These are phyloP conservation scores for Nysson spinosus DNA, from an alignment of 2,888 invertebrate genomes.

Conservation along the genomic window DNA sequence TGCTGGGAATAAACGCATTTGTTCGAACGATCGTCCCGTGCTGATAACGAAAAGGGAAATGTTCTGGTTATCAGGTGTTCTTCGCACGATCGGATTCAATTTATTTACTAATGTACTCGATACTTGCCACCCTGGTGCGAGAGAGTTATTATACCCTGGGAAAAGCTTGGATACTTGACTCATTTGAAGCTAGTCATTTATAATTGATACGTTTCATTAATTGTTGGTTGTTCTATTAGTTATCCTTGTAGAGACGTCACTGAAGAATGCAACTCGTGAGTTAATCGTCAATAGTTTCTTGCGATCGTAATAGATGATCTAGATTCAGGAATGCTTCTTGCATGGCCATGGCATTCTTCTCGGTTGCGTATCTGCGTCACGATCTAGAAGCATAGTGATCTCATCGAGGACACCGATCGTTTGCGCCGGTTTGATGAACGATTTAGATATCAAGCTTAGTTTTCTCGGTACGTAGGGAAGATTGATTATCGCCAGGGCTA, in stretches of 20 bases:
- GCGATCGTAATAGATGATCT: slow-evolving; percentile 35
- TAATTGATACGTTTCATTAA: slow-evolving; percentile 8
- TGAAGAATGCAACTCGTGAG: slow-evolving; percentile 22
- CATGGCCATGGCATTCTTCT: slow-evolving; percentile 48
- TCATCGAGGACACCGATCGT: slow-evolving; percentile 47
- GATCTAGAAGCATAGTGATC: slow-evolving; percentile 37
- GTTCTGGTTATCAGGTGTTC: slow-evolving; percentile 32
- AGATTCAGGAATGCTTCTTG: slow-evolving; percentile 49
- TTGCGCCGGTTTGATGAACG: slow-evolving; percentile 43
- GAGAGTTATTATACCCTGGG: no score
- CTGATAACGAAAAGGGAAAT: slow-evolving; percentile 45
- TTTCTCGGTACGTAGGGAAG: slow-evolving; percentile 46
- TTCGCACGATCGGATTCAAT: slow-evolving; percentile 11
- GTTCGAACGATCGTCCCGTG: slow-evolving; percentile 27
- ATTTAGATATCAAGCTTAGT: slow-evolving; percentile 54
- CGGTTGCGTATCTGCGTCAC: slow-evolving; percentile 34
- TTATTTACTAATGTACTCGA: slow-evolving; percentile 17
- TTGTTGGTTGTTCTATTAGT: slow-evolving; percentile 9
- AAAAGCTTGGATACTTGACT: no score
- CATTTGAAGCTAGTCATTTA: no score
- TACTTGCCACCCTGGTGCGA: background rate
- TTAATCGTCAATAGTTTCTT: slow-evolving; percentile 37
- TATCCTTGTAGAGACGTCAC: background rate
- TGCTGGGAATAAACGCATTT: slow-evolving; percentile 44
- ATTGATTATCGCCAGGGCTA: slow-evolving; percentile 54